Evolutionary conservation across 2,888 invertebrate genomes (phyloP).

Genomic region (Himalopsyche anomala): DNA sequence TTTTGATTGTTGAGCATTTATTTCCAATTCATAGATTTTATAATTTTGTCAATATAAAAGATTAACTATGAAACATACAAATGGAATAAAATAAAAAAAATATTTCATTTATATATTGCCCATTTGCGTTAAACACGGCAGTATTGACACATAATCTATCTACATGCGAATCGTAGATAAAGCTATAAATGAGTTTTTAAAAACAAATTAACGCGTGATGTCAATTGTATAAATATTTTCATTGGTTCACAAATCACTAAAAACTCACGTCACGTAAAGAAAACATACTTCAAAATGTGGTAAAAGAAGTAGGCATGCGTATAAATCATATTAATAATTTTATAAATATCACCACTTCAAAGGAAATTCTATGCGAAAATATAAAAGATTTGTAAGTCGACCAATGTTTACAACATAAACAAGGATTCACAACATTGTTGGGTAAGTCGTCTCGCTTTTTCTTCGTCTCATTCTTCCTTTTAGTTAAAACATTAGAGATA

Average conservation of each 20-base stretch:
- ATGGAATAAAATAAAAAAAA: too few species aligned
- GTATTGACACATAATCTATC: too few species aligned
- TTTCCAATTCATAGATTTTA: too few species aligned
- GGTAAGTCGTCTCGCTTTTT: constrained; percentile 41
- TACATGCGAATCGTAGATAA: too few species aligned
- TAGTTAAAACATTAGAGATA: constrained; percentile 43
- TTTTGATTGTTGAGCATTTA: too few species aligned
- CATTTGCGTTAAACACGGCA: too few species aligned
- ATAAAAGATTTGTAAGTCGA: constrained; percentile 50
- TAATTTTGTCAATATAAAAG: too few species aligned
- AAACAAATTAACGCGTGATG: neutral
- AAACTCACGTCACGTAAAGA: neutral
- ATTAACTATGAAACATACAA: too few species aligned
- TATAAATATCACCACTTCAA: constrained; percentile 37
- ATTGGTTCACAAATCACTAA: constrained; percentile 1
- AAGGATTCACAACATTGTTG: constrained; percentile 55
- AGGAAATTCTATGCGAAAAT: constrained; percentile 46
- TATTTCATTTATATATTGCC: too few species aligned
- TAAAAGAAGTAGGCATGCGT: neutral
- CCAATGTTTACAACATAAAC: constrained; percentile 54
- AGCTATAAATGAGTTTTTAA: neutral
- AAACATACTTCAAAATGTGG: neutral
- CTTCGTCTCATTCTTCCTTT: constrained; percentile 31
- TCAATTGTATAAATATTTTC: neutral
- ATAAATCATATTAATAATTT: constrained; percentile 23